Evolutionary conservation across 2,113 vertebrate genomes (phyloP), one percentile per base, ranked within the genome.

Genomic region (Hippoglossus stenolepis): DNA sequence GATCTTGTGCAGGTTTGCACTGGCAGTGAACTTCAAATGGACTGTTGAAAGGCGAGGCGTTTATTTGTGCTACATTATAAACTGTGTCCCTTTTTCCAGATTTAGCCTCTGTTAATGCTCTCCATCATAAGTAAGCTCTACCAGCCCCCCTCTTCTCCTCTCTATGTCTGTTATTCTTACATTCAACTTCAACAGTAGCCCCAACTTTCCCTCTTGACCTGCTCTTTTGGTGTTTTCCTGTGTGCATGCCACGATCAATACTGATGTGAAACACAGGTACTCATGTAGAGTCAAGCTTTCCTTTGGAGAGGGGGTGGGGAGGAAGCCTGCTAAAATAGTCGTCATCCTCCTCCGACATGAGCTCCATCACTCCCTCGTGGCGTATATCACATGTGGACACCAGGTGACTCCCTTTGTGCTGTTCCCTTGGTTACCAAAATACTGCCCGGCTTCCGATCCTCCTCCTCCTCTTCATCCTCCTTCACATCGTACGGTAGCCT

Each of bases 11-110:
- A 87, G 89, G 88, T 90, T 84, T 79, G 66, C 62, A 14, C 79
- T 78, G 79, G 74, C 77, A 53, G 57, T 72, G 67, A 86, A 78
- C 79, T 89, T 86, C 85, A 92, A 89, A 93, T 82, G 80, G 85
- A 67, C 87, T 69, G 79, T 85, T 87, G 85, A 90, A 86, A 89
- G 75, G 65, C 76, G 24, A 69, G 64, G 66, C 43, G 51, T 90
- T 85, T 88, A 83, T 88, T 91, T 91, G 82, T 62, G 74, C 65
- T 40, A 15, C 0, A 6, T 86, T 83, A 78, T 81, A 73, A 84
- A 85, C 61, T 64, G 74, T 77, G 65, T 79, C 66, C 62, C 66
- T 4, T 80, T 73, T 74, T 77, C 70, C 83, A 84, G 82, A 84
- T 87, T 85, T 77, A 79, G 65, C 79, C 72, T 86, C 59, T 73